Percentiles rank a stretch among this genome's conserved stretches.
Conservation (phyloP, 2,797 vertebrate genomes). For the Thripadectes ignobilis region DNA sequence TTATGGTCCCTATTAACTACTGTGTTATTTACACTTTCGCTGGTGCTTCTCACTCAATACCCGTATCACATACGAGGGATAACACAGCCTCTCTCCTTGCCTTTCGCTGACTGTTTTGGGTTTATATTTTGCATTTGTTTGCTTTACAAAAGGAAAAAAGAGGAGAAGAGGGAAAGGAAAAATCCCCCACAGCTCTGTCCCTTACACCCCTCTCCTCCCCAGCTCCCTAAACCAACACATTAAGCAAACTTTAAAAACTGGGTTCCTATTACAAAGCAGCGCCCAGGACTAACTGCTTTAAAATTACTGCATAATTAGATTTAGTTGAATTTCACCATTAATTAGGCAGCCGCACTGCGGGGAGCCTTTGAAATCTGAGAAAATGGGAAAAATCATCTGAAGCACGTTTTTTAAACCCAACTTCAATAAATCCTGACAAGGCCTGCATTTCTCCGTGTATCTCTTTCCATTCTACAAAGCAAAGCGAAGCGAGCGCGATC, state of each 20-base stretch:
- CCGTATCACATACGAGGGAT: conserved; percentile 31
- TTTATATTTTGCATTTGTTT: conserved; percentile 49
- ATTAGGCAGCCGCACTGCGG: conserved; percentile 81
- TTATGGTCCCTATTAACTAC: conserved; percentile 66
- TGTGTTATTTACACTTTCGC: conserved; percentile 66
- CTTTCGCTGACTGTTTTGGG: conserved; percentile 14
- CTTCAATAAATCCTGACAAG: conserved; percentile 78
- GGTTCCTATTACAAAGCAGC: conserved; percentile 80
- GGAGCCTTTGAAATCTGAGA: conserved; percentile 81
- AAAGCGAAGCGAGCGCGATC: conserved; percentile 42
- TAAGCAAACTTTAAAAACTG: conserved; percentile 81
- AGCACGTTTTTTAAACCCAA: conserved; percentile 79
- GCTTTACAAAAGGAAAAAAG: not conserved
- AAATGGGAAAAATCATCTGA: conserved; percentile 81
- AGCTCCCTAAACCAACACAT: conserved; percentile 75
- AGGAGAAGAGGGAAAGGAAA: fast-evolving
- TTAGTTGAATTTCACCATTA: conserved; percentile 84
- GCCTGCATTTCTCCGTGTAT: conserved; percentile 71
- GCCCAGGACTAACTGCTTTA: conserved; percentile 83
- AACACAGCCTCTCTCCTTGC: not conserved
- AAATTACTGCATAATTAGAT: conserved; percentile 86
- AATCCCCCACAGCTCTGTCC: not conserved
- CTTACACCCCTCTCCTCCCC: conserved; percentile 35
- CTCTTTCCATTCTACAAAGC: conserved; percentile 68
- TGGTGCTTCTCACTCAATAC: conserved; percentile 57